Conservation (phyloP, 2,888 invertebrate genomes). For the Diarsia mendica region DNA sequence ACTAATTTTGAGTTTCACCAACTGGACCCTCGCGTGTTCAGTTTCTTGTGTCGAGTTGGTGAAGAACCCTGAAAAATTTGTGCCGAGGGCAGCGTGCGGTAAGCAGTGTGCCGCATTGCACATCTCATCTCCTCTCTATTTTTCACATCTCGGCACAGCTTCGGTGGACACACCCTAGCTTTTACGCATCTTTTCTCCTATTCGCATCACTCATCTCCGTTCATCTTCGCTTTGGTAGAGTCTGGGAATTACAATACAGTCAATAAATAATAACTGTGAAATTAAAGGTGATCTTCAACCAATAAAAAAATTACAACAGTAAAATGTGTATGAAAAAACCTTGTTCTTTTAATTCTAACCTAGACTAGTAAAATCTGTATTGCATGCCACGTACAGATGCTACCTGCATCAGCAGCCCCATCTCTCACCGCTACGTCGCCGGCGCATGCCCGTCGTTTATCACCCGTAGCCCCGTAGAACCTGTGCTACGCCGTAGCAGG, state of each 20-base stretch:
- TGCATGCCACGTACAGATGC: constrained; percentile 4
- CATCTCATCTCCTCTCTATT: too few relatives aligned
- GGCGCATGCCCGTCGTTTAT: constrained; percentile 17
- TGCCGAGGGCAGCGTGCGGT: too few relatives aligned
- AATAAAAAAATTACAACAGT: background rate
- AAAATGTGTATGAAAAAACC: background rate
- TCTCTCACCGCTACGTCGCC: constrained; percentile 12
- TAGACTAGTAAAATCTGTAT: background rate
- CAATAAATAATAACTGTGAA: background rate
- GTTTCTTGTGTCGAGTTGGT: too few relatives aligned
- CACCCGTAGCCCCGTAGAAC: constrained; percentile 9
- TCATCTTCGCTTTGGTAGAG: too few relatives aligned
- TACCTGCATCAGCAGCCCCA: background rate
- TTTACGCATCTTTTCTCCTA: too few relatives aligned
- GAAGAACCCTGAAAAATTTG: too few relatives aligned
- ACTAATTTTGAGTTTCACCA: too few relatives aligned
- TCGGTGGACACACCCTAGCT: too few relatives aligned
- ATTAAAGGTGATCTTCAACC: background rate
- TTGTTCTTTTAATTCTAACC: background rate
- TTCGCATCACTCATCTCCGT: too few relatives aligned
- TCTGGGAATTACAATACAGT: background rate
- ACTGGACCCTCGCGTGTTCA: too few relatives aligned
- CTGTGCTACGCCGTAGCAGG: constrained; percentile 41
- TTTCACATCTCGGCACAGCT: too few relatives aligned
- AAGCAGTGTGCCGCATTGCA: too few relatives aligned